A percentile compares a stretch with the other conserved stretches of the same genome.
phyloP scores from a whole-genome alignment of 2,113 vertebrate species.

The Lasiurus borealis region DNA sequence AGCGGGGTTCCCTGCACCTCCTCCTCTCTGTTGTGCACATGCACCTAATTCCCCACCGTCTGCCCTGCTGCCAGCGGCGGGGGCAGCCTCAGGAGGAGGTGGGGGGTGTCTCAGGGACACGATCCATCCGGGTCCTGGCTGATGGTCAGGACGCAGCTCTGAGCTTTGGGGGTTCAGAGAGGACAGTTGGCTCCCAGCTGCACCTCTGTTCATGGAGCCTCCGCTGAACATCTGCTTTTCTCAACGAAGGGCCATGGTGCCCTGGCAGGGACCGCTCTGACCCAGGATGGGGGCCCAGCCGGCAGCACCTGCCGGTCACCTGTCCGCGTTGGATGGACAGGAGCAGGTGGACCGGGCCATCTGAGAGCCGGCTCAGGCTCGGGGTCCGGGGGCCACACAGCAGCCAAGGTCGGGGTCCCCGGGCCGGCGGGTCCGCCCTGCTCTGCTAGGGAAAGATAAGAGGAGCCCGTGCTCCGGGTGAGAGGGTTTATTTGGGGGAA shows the following conservation, averaged over 20 bases:
- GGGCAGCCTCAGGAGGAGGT: neutral
- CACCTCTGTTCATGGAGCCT: neutral
- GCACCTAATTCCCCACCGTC: too few species aligned
- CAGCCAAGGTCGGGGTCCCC: neutral
- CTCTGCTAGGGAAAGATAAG: conserved; percentile 12
- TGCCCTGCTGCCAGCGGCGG: neutral
- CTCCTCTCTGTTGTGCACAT: neutral
- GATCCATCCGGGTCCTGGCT: neutral
- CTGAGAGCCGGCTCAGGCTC: neutral
- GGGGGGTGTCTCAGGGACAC: neutral
- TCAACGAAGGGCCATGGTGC: neutral
- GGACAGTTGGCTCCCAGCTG: neutral
- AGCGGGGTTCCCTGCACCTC: neutral
- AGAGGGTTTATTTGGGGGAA: neutral
- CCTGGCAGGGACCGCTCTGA: too few species aligned
- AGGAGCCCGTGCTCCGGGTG: neutral
- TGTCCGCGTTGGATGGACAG: neutral
- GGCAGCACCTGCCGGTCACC: neutral
- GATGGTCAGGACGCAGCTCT: neutral
- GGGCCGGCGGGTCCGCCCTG: conserved; percentile 18
- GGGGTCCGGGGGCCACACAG: too few species aligned
- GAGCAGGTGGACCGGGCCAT: neutral
- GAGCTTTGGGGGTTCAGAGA: neutral
- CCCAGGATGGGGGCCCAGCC: too few species aligned
- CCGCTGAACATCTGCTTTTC: neutral